Base-by-base conservation (phyloP, 2,113 vertebrate species). In the Nematolebias whitei region DNA sequence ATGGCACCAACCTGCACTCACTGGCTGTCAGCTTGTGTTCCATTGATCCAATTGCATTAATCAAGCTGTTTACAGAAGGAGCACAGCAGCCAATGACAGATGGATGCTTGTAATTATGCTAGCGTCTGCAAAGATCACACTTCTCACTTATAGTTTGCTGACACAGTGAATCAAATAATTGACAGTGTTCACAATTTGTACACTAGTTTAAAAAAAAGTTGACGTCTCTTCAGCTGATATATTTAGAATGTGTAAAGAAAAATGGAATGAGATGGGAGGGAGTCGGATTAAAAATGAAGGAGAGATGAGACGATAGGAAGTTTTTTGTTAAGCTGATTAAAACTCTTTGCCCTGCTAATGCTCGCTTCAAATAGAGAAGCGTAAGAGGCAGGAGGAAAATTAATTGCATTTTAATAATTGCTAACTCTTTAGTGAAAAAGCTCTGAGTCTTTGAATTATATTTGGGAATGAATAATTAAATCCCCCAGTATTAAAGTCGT, bases 11-110 rank as follows among this genome's bases (percentile, higher is more conserved):
- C 73, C 63, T 22, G 67, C 74, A 74, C 62, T 73, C 64, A 75
- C 23, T 71, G 80, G 67, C 74, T 62, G 60, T 23, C 48, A 19
- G 11, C 74, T 80, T 70, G 79, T 68, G 69, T 79, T 76, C 19
- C 69, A 82, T 86, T 73, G 82, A 87, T 87, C 78, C 55, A n/a
- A 67, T 82, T 73, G 73, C 60, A 84, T 87, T 79, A 83, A 85
- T 88, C 77, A 79, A 79, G 74, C 61, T 85, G 79, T 85, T 83
- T 87, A 82, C 72, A 71, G 15, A 60, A 53, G 50, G 59, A 79
- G 60, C 81, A 63, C 64, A 72, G 59, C 57, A 3, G 15, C 79
- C 68, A 41, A 23, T 84, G 86, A 86, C 74, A 73, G 82, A 79
- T 80, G 76, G 49, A 52, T 68, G 52, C 53, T 35, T 68, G 53